Evolutionary conservation across 2,888 invertebrate genomes (phyloP), one percentile per base, ranked within the genome.

Genomic region (Pammene fasciana): DNA sequence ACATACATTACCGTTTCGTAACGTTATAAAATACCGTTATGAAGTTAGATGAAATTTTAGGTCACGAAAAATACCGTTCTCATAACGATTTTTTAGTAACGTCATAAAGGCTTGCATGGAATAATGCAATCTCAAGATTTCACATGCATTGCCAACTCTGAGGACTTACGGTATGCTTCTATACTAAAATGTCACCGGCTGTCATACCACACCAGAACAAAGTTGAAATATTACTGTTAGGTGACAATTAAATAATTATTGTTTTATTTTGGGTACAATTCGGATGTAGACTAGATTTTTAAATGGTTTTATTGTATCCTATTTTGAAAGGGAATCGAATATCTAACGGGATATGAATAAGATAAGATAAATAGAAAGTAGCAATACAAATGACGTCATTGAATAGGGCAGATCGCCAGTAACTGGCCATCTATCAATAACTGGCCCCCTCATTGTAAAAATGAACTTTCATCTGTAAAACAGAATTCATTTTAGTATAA

Each of bases 91-190:
- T 54, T 54, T 54, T n/a, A 54, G 34, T 54, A 54, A 54, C 34
- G 54, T 36, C 16, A 54, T 36, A 8, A 34, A 54, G 54, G 54
- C 54, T 54, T 54, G 54, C 54, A 54, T 45, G 45, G 59, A 59
- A 59, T 1, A 34, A 59, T 59, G 59, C 59, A 59, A 59, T 59
- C 59, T 59, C 59, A 59, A 59, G 59, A 59, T 59, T 59, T 59
- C 59, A 59, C 59, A 59, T 59, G 59, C 59, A 59, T 59, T 59
- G 59, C 59, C 59, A 59, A 59, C 59, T 59, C 59, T 45, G 59
- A 41, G 34, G 26, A 45, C 45, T 34, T 34, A 43, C n/a, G 26
- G 45, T 45, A 59, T 46, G 34, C 45, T 45, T 34, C 45, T n/a
- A 57, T 18, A 43, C 59, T 43, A 41, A 34, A 59, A 59, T 45